Conservation (phyloP, 2,113 vertebrate genomes). For the Rhizomys pruinosus region DNA sequence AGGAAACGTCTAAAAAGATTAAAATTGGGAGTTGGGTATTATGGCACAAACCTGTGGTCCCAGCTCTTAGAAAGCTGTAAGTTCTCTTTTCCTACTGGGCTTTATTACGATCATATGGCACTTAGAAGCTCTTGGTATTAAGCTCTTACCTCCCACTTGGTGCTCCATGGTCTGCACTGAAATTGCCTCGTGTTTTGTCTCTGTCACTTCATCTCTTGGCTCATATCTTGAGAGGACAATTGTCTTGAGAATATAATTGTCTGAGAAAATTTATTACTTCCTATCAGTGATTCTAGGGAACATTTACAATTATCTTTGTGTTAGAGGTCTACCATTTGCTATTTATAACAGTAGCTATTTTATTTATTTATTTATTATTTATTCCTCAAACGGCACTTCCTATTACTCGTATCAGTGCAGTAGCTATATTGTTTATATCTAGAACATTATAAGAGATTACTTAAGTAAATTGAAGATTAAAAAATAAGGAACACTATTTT, state of each 20-base stretch:
- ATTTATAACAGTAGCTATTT: background rate
- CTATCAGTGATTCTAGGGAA: slow-evolving; percentile 8
- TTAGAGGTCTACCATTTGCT: background rate
- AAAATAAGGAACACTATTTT: slow-evolving; percentile 31
- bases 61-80: background rate
- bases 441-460: background rate
- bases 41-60: background rate
- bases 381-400: too few species aligned
- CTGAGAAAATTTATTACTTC: slow-evolving; percentile 20
- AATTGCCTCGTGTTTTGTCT: background rate
- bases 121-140: background rate
- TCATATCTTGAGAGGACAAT: slow-evolving; percentile 23
- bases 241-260: background rate
- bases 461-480: slow-evolving; percentile 25
- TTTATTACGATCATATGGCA: background rate
- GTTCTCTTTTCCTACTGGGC: background rate
- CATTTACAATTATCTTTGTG: slow-evolving; percentile 21
- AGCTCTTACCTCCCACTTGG: background rate
- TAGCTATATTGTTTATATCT: background rate
- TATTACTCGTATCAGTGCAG: too few species aligned
- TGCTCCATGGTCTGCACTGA: background rate
- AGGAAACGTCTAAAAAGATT: background rate
- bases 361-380: too few species aligned
- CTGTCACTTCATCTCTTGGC: background rate
- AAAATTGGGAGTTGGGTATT: background rate